phyloP scores from a whole-genome alignment of 2,797 vertebrate genomes.

The Neopelma chrysocephalum region DNA sequence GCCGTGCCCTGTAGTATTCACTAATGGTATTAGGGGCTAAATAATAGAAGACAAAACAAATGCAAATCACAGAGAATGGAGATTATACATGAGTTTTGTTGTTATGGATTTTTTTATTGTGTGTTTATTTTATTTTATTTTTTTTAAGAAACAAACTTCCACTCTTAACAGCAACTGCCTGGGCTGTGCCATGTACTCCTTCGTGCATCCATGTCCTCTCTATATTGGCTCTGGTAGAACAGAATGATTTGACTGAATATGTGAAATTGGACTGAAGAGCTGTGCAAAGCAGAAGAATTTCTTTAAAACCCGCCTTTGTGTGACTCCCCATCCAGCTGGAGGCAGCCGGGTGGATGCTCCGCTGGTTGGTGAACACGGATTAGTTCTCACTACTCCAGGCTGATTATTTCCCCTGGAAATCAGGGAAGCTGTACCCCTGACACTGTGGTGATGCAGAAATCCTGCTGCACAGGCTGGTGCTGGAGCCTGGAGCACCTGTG shows the following conservation, averaged over 20 bases:
- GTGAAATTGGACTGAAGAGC: accelerated
- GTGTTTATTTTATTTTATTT: background rate
- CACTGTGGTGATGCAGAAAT: background rate
- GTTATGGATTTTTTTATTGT: accelerated
- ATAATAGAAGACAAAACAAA: background rate
- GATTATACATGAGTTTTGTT: background rate
- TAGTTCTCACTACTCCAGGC: background rate
- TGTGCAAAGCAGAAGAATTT: background rate
- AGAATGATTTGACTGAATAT: background rate
- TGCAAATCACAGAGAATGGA: background rate
- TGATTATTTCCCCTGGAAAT: constrained; percentile 23
- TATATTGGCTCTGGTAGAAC: background rate
- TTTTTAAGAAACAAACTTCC: background rate
- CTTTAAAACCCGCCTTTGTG: background rate
- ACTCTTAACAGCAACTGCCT: accelerated
- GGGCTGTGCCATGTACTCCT: accelerated
- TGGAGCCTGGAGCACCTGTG: constrained; percentile 36
- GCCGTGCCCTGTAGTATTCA: background rate
- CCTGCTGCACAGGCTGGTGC: background rate
- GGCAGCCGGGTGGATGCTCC: background rate
- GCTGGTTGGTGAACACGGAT: background rate
- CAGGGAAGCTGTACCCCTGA: background rate
- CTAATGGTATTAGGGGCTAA: background rate
- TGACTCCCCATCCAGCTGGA: accelerated
- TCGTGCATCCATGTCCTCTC: accelerated